Conservation (phyloP, 2,797 vertebrate species). For the Mus minutoides region DNA sequence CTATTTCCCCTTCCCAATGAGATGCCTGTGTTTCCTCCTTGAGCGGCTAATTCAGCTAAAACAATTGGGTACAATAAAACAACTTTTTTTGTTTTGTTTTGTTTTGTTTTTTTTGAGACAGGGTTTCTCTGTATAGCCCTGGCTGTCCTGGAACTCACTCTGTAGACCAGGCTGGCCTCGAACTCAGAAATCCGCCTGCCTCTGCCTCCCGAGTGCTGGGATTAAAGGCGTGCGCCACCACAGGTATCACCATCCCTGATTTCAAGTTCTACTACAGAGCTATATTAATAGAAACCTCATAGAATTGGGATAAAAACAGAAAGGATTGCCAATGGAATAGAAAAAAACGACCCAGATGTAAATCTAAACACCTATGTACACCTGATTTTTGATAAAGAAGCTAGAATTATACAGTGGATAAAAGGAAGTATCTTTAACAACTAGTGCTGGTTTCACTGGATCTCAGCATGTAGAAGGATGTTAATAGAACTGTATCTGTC, state of each 20-base stretch:
- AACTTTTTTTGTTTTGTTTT: too few species aligned
- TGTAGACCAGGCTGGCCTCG: too few species aligned
- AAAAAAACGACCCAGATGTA: not conserved
- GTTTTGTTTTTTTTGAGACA: too few species aligned
- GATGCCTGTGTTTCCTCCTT: not conserved
- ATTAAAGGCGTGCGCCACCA: too few species aligned
- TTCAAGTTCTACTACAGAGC: not conserved
- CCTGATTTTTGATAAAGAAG: not conserved
- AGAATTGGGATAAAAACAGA: not conserved
- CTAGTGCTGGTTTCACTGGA: not conserved
- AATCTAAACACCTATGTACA: not conserved
- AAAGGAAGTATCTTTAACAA: not conserved
- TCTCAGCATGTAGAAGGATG: not conserved
- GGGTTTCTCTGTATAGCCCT: too few species aligned
- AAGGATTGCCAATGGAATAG: not conserved
- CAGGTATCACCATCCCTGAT: not conserved
- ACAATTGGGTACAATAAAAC: not conserved
- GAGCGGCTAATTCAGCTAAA: not conserved
- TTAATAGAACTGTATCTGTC: not conserved
- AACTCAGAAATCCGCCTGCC: too few species aligned
- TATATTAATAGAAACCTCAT: not conserved
- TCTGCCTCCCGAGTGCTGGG: too few species aligned
- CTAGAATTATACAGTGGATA: not conserved
- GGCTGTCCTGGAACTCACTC: too few species aligned
- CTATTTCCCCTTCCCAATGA: not conserved